These are phyloP conservation scores for Epirrhoe tristata DNA, from an alignment of 2,888 invertebrate genomes.

Conservation along the genomic window DNA sequence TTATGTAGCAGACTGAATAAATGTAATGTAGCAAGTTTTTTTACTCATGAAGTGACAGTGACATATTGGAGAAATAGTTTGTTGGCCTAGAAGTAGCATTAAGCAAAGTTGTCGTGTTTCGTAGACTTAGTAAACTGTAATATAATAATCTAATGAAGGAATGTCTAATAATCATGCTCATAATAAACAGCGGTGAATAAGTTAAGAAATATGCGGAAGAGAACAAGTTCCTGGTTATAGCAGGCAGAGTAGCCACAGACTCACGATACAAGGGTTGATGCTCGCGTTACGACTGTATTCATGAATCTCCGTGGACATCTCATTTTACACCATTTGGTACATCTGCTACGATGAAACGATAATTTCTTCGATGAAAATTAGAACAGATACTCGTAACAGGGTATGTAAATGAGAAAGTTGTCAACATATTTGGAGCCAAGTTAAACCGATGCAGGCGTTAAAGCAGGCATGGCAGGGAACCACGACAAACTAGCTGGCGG, in stretches of 20 bases:
- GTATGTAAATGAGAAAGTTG: constrained; percentile 8
- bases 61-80: constrained; percentile 19
- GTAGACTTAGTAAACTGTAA: neutral
- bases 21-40: constrained; percentile 30
- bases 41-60: constrained; percentile 25
- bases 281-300: constrained; percentile 33
- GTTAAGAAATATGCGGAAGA: constrained; percentile 32
- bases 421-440: constrained; percentile 35
- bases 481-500: constrained; percentile 64
- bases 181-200: constrained; percentile 9
- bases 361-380: neutral
- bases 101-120: neutral
- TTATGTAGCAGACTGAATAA: constrained; percentile 25
- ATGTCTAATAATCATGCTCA: constrained; percentile 11
- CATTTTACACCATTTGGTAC: neutral
- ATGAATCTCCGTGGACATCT: constrained; percentile 16
- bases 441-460: constrained; percentile 51
- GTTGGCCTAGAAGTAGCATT: neutral
- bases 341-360: neutral
- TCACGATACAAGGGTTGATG: constrained; percentile 26
- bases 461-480: constrained; percentile 49
- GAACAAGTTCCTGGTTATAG: constrained; percentile 2
- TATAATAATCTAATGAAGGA: constrained; percentile 11
- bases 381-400: constrained; percentile 1
- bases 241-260: constrained; percentile 19